Percentiles rank a stretch among this genome's conserved stretches.
Evolutionary conservation across 2,113 vertebrate species (phyloP).

Genomic region (Notechis scutatus): DNA sequence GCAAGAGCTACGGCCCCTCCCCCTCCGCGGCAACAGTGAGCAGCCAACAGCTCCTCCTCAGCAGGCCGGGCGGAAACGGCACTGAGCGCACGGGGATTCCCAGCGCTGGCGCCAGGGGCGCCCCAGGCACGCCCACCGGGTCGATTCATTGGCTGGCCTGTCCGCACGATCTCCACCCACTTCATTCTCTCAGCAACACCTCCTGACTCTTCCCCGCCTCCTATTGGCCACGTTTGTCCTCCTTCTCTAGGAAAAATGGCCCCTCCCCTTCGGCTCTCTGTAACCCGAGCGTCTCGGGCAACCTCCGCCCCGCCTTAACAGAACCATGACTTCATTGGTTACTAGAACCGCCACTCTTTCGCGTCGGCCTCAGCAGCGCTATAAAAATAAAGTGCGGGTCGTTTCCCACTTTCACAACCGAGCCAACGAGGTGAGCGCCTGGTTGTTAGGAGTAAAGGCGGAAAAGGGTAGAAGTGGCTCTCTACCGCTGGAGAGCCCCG

Average conservation of each 20-base stretch:
- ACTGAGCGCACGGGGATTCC: conserved; percentile 89
- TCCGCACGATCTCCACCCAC: conserved; percentile 34
- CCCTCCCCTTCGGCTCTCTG: neutral
- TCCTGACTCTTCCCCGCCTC: fast-evolving
- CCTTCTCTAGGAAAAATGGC: neutral
- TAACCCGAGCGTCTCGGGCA: neutral
- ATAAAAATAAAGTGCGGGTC: neutral
- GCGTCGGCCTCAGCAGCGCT: neutral
- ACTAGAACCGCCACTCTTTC: fast-evolving
- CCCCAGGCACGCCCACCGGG: conserved; percentile 60
- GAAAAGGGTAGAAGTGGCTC: neutral
- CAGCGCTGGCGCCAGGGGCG: conserved; percentile 82
- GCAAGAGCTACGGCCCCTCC: conserved; percentile 79
- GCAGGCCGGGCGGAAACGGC: conserved; percentile 92
- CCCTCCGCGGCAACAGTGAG: conserved; percentile 59
- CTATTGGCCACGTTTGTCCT: conserved; percentile 9
- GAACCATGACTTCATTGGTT: neutral
- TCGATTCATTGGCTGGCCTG: conserved; percentile 65
- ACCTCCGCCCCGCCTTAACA: neutral
- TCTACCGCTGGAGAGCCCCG: neutral
- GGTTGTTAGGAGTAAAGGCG: neutral
- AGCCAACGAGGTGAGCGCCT: neutral
- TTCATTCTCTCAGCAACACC: conserved; percentile 38
- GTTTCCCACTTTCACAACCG: neutral
- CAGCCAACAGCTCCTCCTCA: conserved; percentile 61